A percentile compares a stretch with the other conserved stretches of the same genome.
Conservation (phyloP, 2,113 vertebrate species). For the Orcinus orca region DNA sequence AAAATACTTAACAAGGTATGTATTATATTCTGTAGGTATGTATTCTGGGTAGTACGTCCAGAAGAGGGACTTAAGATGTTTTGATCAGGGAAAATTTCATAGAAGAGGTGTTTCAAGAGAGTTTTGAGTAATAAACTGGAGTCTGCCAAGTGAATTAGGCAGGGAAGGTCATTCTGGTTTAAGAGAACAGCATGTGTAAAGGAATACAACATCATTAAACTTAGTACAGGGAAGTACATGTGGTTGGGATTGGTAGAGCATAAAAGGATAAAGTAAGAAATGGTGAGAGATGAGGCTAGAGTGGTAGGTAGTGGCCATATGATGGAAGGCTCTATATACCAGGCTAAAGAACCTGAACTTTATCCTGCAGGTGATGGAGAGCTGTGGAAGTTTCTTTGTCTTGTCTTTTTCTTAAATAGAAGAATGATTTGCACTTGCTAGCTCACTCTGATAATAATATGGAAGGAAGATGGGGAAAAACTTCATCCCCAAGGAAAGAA, state of each 20-base stretch:
- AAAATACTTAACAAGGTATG: background rate
- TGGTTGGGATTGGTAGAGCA: background rate
- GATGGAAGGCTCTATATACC: background rate
- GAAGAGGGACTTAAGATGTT: background rate
- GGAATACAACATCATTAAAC: background rate
- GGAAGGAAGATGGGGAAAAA: background rate
- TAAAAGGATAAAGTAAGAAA: slow-evolving; percentile 40
- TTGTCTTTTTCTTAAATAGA: slow-evolving; percentile 35
- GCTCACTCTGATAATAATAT: background rate
- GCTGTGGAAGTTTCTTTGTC: background rate
- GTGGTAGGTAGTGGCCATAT: background rate
- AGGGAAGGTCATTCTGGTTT: slow-evolving; percentile 20
- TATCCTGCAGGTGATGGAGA: background rate
- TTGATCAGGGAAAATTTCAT: slow-evolving; percentile 27
- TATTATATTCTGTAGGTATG: background rate
- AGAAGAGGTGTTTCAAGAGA: background rate
- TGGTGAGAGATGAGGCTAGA: background rate
- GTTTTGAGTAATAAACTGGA: slow-evolving; percentile 11
- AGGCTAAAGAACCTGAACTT: slow-evolving; percentile 28
- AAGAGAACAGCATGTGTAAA: background rate
- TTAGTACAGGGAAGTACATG: background rate
- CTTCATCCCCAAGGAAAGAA: slow-evolving; percentile 17
- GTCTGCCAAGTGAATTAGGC: slow-evolving; percentile 1
- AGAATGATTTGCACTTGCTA: background rate
- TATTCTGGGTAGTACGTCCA: background rate